Evolutionary conservation across 1,140 invertebrate species (phyloP), one percentile per base, ranked within the genome.

Genomic region (Drosophila nigromelanica): DNA sequence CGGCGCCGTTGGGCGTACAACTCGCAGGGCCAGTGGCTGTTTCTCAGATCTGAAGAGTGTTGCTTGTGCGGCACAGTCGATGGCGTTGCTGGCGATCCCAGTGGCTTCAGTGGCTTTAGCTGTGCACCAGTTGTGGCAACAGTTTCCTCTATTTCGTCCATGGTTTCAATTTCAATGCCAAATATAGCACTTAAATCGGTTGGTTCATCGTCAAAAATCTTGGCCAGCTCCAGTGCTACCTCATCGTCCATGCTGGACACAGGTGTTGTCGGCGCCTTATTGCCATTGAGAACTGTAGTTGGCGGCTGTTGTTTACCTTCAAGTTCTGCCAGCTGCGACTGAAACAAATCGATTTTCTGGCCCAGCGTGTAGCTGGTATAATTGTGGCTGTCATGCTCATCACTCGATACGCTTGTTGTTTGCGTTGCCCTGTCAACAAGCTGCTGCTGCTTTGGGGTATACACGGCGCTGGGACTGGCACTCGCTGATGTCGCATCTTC

Each of bases 11-110:
- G 89, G 0, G 82, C 91, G 63, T 89, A 91, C 5, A 91, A 56
- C 56, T 91, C 90, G 35, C 90, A 91, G n/a, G 90, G 90, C 90
- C 90, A 91, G n/a, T 68, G 72, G 50, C 90, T 91, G 33, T 82
- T 56, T 0, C 80, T 55, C n/a, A 91, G 67, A 76, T 91, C 78
- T 11, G 37, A n/a, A 27, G 56, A 54, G 18, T 42, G 61, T 11
- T 27, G 50, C n/a, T 51, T 55, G 2, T 50, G 40, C 18, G 50
- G 42, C 2, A 33, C 1, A 4, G 68, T 18, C 35, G 40, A 40
- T 0, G 61, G 18, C 6, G 58, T 51, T 12, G 72, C 30, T 1
- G 72, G 72, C 7, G 72, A 70, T 51, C 54, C 8, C 14, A 37
- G 14, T 15, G 55, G 37, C 62, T 47, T 59, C 45, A 35, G 14